Conservation (phyloP, 2,113 vertebrate species). For the Ammodramus savannarum region DNA sequence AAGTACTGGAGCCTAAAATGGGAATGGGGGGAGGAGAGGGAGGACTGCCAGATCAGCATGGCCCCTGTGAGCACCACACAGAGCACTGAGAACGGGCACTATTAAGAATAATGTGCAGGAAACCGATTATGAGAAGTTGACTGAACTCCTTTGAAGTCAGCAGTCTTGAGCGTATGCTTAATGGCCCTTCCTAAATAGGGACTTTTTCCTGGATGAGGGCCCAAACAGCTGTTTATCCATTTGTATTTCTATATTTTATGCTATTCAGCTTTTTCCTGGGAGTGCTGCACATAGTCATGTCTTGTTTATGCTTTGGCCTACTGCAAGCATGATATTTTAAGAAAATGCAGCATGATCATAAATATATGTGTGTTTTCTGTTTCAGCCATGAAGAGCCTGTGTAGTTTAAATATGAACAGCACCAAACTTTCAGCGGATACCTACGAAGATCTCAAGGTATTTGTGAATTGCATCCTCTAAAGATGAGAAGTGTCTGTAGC, state of each 20-base stretch:
- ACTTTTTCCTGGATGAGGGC: constrained; percentile 58
- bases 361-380: constrained; percentile 33
- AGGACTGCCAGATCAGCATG: neutral
- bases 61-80: neutral
- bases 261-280: constrained; percentile 43
- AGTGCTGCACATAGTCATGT: neutral
- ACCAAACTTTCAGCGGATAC: constrained; percentile 98
- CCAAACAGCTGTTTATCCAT: constrained; percentile 57
- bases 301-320: constrained; percentile 17
- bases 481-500: neutral
- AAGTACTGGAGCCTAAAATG: constrained; percentile 30
- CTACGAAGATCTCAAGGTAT: constrained; percentile 98
- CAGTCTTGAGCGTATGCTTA: constrained; percentile 22
- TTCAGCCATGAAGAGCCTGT: constrained; percentile 97
- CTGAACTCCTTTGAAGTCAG: constrained; percentile 52
- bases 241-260: constrained; percentile 44
- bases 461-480: neutral
- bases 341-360: neutral
- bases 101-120: constrained; percentile 5
- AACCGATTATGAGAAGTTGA: constrained; percentile 25
- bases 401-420: constrained; percentile 99
- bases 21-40: neutral
- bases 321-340: neutral
- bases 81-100: neutral
- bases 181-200: constrained; percentile 48